These are phyloP conservation scores for Paguma larvata DNA, from an alignment of 2,797 vertebrate species.

Conservation along the genomic window DNA sequence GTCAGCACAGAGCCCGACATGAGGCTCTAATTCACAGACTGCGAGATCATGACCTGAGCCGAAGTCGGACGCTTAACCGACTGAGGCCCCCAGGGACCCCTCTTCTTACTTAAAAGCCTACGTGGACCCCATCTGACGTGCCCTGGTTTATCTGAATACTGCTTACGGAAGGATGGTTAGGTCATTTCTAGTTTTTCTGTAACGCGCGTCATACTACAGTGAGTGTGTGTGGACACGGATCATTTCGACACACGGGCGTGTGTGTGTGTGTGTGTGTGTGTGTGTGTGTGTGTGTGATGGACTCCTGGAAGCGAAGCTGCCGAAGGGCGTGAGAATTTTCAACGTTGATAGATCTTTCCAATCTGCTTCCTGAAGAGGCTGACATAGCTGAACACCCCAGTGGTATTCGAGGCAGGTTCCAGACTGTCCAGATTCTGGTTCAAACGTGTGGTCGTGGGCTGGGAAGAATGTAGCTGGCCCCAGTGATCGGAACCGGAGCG, in stretches of 20 bases:
- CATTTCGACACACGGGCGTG: not conserved
- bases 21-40: too few species aligned
- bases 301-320: not conserved
- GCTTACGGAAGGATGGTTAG: not conserved
- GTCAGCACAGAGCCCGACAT: accelerated
- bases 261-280: accelerated
- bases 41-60: too few species aligned
- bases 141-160: not conserved
- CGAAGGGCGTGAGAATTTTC: not conserved
- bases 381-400: not conserved
- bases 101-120: not conserved
- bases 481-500: too few species aligned
- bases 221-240: accelerated
- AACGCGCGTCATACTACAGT: not conserved
- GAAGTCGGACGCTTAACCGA: too few species aligned
- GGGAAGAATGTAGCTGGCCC: not conserved
- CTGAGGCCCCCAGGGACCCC: too few species aligned
- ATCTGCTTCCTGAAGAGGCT: not conserved
- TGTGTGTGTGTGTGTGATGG: accelerated
- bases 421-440: not conserved
- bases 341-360: not conserved
- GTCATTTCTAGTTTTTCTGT: not conserved
- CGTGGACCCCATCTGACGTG: not conserved
- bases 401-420: not conserved
- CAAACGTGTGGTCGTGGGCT: accelerated